A percentile compares a stretch with the other conserved stretches of the same genome.
phyloP scores from a whole-genome alignment of 2,888 invertebrate genomes.

The Elysia crispata region DNA sequence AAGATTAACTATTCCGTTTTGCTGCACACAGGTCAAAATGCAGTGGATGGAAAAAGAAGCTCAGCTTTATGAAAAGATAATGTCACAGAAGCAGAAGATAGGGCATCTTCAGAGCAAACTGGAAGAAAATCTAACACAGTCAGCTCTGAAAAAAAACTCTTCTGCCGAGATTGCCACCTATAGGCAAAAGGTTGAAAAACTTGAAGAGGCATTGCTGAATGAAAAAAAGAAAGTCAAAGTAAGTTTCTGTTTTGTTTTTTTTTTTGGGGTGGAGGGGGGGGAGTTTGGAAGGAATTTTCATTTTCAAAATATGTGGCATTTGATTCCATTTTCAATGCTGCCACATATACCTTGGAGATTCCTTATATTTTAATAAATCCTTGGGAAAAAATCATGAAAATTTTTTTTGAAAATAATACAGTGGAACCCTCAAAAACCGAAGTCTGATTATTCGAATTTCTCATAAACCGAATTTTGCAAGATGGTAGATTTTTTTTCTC shows the following conservation, averaged over 20 bases:
- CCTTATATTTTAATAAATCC: no score
- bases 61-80: constrained; percentile 2
- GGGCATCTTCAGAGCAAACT: constrained; percentile 6
- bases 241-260: constrained; percentile 13
- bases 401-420: no score
- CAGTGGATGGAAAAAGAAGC: neutral
- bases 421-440: no score
- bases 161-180: constrained; percentile 56
- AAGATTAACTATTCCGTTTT: neutral
- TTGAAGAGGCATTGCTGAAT: constrained; percentile 52
- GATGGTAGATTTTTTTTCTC: no score
- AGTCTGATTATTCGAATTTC: no score
- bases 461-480: no score
- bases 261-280: neutral
- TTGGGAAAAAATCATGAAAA: no score
- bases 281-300: no score
- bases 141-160: constrained; percentile 18
- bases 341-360: no score
- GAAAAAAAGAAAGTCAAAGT: constrained; percentile 66
- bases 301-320: no score
- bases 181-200: constrained; percentile 60
- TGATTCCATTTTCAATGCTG: no score
- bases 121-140: constrained; percentile 37
- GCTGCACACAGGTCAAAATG: neutral
- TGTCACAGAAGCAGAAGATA: constrained; percentile 25